Percentiles rank a stretch among this genome's conserved stretches.
Conservation (phyloP, 2,888 invertebrate genomes). For the Lypha dubia region DNA sequence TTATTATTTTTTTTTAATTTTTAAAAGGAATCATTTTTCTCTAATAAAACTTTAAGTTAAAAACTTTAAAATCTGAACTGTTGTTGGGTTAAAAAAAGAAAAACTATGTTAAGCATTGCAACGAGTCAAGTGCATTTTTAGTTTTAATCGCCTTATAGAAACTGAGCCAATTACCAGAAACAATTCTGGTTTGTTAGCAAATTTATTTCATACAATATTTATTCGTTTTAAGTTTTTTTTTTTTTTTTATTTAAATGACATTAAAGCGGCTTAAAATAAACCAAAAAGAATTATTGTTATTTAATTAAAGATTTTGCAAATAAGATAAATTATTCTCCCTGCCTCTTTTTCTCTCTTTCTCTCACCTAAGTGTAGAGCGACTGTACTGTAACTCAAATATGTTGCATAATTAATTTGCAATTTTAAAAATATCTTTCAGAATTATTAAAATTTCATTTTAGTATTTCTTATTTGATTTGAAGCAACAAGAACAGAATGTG, state of each 20-base stretch:
- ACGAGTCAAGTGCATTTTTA: slow-evolving; percentile 55
- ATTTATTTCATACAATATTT: neutral
- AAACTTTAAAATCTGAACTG: neutral
- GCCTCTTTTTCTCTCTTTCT: too few species aligned
- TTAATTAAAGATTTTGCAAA: too few species aligned
- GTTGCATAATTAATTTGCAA: too few species aligned
- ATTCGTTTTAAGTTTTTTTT: neutral
- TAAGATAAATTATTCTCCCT: too few species aligned
- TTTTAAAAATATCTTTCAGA: too few species aligned
- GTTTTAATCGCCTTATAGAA: slow-evolving; percentile 11
- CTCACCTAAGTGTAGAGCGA: too few species aligned
- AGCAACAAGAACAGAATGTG: too few species aligned
- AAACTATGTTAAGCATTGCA: neutral
- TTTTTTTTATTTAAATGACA: neutral
- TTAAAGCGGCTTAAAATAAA: neutral
- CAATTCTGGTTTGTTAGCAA: neutral
- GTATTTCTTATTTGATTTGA: too few species aligned
- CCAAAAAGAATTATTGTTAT: too few species aligned
- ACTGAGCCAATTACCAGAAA: slow-evolving; percentile 2
- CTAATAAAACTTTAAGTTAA: too few species aligned
- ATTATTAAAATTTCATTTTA: too few species aligned
- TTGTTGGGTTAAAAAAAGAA: neutral
- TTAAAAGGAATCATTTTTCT: neutral
- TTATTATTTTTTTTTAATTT: neutral
- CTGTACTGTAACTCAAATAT: too few species aligned